Conservation (phyloP, 2,797 vertebrate species). For the Oryzias sinensis region DNA sequence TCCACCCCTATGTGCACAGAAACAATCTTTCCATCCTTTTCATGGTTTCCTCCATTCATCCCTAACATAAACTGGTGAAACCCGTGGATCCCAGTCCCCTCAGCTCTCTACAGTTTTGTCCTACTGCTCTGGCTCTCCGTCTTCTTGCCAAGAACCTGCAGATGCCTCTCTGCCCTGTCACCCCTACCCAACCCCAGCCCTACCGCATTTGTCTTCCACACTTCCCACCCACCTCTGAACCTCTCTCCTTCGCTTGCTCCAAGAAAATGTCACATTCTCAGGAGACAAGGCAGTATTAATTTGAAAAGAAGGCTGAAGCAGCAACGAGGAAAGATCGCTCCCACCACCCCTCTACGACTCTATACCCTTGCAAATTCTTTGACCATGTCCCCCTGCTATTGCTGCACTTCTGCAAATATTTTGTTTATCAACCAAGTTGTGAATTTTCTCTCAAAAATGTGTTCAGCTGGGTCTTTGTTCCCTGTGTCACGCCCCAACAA, state of each 20-base stretch:
- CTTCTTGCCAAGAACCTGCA: slow-evolving; percentile 50
- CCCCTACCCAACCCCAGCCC: slow-evolving; percentile 11
- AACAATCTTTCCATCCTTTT: slow-evolving; percentile 37
- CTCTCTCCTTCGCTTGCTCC: slow-evolving; percentile 60
- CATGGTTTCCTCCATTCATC: slow-evolving; percentile 57
- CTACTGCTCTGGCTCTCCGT: slow-evolving; percentile 38
- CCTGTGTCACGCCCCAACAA: slow-evolving; percentile 47
- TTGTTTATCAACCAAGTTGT: slow-evolving; percentile 37
- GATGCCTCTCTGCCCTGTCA: slow-evolving; percentile 25
- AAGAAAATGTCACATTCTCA: slow-evolving; percentile 78
- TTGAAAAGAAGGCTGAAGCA: slow-evolving; percentile 77
- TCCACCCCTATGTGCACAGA: slow-evolving; percentile 19
- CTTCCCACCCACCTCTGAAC: slow-evolving; percentile 37
- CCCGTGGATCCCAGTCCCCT: slow-evolving; percentile 4
- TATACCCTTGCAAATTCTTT: slow-evolving; percentile 22
- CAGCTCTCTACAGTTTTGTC: slow-evolving; percentile 1
- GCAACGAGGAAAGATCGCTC: slow-evolving; percentile 63
- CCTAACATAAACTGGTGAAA: slow-evolving; percentile 48
- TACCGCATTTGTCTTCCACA: slow-evolving; percentile 44
- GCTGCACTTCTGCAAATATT: slow-evolving; percentile 46
- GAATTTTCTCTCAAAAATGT: slow-evolving; percentile 22
- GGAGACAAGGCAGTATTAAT: slow-evolving; percentile 74
- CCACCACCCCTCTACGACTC: slow-evolving; percentile 25
- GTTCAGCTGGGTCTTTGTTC: slow-evolving; percentile 17
- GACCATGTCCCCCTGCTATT: slow-evolving; percentile 26